Evolutionary conservation across 2,888 invertebrate genomes (phyloP).

Genomic region (Perdita meconis): DNA sequence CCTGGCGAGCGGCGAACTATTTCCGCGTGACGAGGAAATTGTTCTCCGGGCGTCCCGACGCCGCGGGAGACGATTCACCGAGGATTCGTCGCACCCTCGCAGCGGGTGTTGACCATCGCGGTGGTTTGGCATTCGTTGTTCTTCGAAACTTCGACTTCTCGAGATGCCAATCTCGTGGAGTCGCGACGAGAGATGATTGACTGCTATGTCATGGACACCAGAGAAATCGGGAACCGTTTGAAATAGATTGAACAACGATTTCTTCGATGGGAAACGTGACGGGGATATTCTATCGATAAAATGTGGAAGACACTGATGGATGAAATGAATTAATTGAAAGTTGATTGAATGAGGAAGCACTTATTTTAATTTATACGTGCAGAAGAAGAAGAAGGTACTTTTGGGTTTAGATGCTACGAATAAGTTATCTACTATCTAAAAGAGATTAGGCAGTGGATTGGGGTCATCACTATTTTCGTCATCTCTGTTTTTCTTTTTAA

Average conservation of each 20-base stretch:
- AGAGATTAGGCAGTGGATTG: too few species aligned
- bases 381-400: too few species aligned
- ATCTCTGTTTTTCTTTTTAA: too few species aligned
- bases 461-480: too few species aligned
- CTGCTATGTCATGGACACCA: neutral
- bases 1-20: constrained; percentile 78
- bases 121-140: constrained; percentile 29
- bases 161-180: constrained; percentile 41
- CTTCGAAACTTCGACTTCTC: neutral
- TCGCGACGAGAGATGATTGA: constrained; percentile 40
- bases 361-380: too few species aligned
- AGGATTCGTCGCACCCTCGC: constrained; percentile 67
- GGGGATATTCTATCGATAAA: too few species aligned
- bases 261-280: too few species aligned
- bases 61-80: constrained; percentile 52
- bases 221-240: neutral
- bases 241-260: neutral
- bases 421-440: too few species aligned
- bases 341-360: too few species aligned
- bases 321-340: too few species aligned
- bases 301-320: neutral
- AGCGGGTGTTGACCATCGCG: constrained; percentile 62
- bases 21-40: constrained; percentile 81
- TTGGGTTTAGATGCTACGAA: too few species aligned
- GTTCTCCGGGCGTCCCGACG: constrained; percentile 65